Conservation (phyloP, 2,797 vertebrate genomes). For the Anomalospiza imberbis region DNA sequence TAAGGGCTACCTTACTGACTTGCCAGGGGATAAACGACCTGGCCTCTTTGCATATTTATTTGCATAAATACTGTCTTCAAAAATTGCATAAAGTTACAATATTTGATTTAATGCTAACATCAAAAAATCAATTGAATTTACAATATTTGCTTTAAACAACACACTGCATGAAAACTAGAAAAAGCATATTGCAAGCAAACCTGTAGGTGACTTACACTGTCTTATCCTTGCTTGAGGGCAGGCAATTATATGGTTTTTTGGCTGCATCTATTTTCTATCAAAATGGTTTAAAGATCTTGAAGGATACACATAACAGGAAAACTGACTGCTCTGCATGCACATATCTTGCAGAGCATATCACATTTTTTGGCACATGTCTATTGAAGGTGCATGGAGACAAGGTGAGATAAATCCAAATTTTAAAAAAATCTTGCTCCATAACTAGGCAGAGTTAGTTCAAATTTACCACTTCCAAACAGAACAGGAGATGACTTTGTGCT, state of each 20-base stretch:
- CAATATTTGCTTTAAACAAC: background rate
- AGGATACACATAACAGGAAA: background rate
- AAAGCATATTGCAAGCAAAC: background rate
- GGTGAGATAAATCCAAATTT: background rate
- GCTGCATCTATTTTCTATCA: background rate
- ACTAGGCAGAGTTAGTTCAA: background rate
- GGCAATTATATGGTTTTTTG: background rate
- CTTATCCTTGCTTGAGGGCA: background rate
- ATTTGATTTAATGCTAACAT: background rate
- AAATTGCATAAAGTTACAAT: background rate
- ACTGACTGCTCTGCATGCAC: background rate
- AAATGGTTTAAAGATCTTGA: background rate
- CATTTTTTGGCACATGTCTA: background rate
- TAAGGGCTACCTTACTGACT: background rate
- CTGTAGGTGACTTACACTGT: background rate
- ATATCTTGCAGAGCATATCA: background rate
- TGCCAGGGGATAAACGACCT: background rate
- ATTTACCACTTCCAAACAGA: background rate
- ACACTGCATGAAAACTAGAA: background rate
- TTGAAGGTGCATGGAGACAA: background rate
- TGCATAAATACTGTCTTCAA: constrained; percentile 31
- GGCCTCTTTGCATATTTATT: constrained; percentile 31
- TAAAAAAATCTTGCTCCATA: background rate
- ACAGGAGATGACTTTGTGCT: background rate
- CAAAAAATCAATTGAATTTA: background rate